Evolutionary conservation across 2,888 invertebrate genomes (phyloP), one percentile per base, ranked within the genome.

Genomic region (Hypercompe scribonia): DNA sequence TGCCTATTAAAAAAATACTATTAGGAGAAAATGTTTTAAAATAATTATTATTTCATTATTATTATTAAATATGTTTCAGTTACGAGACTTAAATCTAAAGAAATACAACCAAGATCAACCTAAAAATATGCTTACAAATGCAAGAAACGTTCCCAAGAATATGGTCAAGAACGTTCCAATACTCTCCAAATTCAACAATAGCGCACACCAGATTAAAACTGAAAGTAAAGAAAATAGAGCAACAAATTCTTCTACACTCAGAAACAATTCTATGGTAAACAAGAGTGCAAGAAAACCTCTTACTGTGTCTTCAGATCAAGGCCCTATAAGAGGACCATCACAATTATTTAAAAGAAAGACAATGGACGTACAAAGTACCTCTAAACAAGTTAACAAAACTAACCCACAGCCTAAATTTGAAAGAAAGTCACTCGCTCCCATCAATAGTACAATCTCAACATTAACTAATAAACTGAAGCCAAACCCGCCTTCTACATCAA

Each of bases 11-110:
- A n/a, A n/a, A n/a, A n/a, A n/a, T n/a, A n/a, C n/a, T n/a, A n/a
- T n/a, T n/a, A n/a, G n/a, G n/a, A n/a, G n/a, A n/a, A n/a, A n/a
- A 18, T 46, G 18, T 36, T 36, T 18, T 18, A 46, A 5, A 21
- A 21, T 11, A 54, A 2, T 54, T 0, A n/a, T 54, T 65, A 39
- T n/a, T 33, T 0, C 36, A 2, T 65, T 46, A 64, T 39, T 70
- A 71, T 74, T 78, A 71, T 42, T 31, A 18, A 39, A 36, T 10
- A 64, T 54, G 64, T 91, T 90, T 28, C 90, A 95, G 95, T 78
- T 95, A 18, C 79, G 93, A 33, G 91, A 94, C 72, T 24, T 95
- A 0, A 95, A 95, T 77, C 81, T 93, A 0, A 92, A 93, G 58
- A 95, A 94, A 73, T 95, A 94, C 65, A 87, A 81, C 68, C 89